These are phyloP conservation scores for Cydia pomonella DNA, from an alignment of 1,140 invertebrate species.

Conservation along the genomic window DNA sequence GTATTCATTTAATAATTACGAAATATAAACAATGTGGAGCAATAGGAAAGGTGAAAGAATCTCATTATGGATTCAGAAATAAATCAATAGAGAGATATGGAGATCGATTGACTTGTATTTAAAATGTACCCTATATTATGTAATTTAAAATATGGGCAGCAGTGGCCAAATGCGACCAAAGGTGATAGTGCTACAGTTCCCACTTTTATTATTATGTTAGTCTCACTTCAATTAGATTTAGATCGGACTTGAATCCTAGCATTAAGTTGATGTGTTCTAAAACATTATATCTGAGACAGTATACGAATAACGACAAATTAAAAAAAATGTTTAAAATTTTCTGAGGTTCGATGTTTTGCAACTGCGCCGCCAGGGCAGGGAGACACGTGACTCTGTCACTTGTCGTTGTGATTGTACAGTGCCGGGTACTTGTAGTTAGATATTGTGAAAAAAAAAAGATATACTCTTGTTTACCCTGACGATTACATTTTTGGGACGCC, in stretches of 20 bases:
- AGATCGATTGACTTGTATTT: neutral
- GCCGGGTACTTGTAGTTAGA: constrained; percentile 9
- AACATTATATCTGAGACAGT: constrained; percentile 78
- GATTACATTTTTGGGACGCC: no score
- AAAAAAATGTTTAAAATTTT: constrained; percentile 54
- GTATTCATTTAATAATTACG: no score
- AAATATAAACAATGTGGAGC: no score
- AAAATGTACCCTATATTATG: neutral
- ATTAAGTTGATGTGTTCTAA: constrained; percentile 75
- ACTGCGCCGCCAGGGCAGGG: constrained; percentile 49
- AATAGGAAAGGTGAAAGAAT: no score
- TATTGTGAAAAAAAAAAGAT: constrained; percentile 7
- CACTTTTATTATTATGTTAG: constrained; percentile 41
- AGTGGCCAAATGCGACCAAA: neutral
- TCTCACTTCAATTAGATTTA: constrained; percentile 61
- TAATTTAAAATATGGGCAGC: neutral
- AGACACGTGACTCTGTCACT: neutral
- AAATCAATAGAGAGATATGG: no score
- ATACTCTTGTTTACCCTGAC: no score
- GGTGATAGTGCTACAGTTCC: neutral
- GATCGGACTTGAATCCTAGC: constrained; percentile 60
- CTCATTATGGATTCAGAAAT: no score
- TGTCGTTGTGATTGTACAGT: constrained; percentile 23
- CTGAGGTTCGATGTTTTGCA: constrained; percentile 45
- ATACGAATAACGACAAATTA: constrained; percentile 68